These are phyloP conservation scores for Scrobipalpa atriplicella DNA, from an alignment of 2,888 invertebrate genomes.

Conservation along the genomic window DNA sequence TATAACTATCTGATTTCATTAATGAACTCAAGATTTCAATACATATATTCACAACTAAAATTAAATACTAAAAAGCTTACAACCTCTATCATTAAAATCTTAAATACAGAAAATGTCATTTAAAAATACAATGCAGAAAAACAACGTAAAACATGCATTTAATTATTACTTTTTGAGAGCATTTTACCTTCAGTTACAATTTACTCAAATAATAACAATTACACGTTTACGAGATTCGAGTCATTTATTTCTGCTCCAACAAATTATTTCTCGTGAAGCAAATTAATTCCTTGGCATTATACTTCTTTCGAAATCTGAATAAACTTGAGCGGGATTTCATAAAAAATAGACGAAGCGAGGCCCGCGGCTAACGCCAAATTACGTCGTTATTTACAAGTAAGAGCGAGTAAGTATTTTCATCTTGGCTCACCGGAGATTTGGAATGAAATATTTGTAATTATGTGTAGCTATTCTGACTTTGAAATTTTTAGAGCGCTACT, in stretches of 20 bases:
- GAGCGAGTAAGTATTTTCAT: slow-evolving; percentile 59
- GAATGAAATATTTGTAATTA: slow-evolving; percentile 34
- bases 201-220: slow-evolving; percentile 67
- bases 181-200: slow-evolving; percentile 35
- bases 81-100: no score
- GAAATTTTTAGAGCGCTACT: slow-evolving; percentile 19
- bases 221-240: slow-evolving; percentile 69
- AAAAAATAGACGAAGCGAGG: slow-evolving; percentile 69
- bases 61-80: no score
- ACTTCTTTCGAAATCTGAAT: slow-evolving; percentile 77
- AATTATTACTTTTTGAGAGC: background rate
- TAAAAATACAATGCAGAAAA: background rate
- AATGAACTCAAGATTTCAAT: no score
- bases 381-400: slow-evolving; percentile 76
- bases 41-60: no score
- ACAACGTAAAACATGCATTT: background rate
- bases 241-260: slow-evolving; percentile 69
- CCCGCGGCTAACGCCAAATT: slow-evolving; percentile 77
- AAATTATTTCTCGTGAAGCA: slow-evolving; percentile 73
- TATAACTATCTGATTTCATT: no score
- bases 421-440: slow-evolving; percentile 42
- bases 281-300: slow-evolving; percentile 78
- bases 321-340: slow-evolving; percentile 76
- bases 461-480: slow-evolving; percentile 23
- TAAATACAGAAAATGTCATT: no score